Base-by-base conservation (phyloP, 2,888 invertebrate genomes). In the Physocephala rufipes region DNA sequence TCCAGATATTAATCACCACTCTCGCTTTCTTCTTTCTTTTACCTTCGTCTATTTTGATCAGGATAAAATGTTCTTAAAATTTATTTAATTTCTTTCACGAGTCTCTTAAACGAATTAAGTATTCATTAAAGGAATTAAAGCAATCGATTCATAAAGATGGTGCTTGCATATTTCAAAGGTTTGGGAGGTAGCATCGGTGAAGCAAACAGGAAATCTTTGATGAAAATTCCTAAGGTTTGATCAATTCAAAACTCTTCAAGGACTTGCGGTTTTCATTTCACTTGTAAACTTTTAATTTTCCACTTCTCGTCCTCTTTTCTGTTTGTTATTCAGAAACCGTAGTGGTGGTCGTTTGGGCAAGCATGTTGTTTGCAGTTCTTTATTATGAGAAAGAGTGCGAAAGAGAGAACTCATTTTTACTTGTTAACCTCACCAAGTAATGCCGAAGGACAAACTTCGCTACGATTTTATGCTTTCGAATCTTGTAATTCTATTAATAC, bases 211-310 rank as follows among this genome's bases (percentile, higher is more conserved):
- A 28, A 9, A 4, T 36, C 36, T 36, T 36, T 36, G 24, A 28
- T n/a, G 9, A 28, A 9, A 28, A 12, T 19, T 26, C 26, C 15
- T 26, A 28, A 12, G 0, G 28, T 13, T 13, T 16, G 58, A 15
- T 58, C 12, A 24, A 58, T 58, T 24, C 26, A 36, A 7, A 63
- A 45, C 21, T 26, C 26, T 66, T 30, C 43, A 45, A 67, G 55
- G 36, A 24, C 19, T 67, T 55, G 67, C 58, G 67, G 67, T 67
- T 67, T 67, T 58, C 67, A 55, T 67, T 67, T 67, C 67, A 67
- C 67, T 67, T 67, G 58, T 36, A 28, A 43, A 67, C 55, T 7
- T 55, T 67, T 47, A 15, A 28, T 43, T 62, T 36, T 53, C 36
- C 30, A n/a, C 9, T 53, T 28, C 16, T 21, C 1, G 7, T 53